Percentiles rank a stretch among this genome's conserved stretches.
Conservation (phyloP, 2,797 vertebrate genomes). For the Ataeniobius toweri region DNA sequence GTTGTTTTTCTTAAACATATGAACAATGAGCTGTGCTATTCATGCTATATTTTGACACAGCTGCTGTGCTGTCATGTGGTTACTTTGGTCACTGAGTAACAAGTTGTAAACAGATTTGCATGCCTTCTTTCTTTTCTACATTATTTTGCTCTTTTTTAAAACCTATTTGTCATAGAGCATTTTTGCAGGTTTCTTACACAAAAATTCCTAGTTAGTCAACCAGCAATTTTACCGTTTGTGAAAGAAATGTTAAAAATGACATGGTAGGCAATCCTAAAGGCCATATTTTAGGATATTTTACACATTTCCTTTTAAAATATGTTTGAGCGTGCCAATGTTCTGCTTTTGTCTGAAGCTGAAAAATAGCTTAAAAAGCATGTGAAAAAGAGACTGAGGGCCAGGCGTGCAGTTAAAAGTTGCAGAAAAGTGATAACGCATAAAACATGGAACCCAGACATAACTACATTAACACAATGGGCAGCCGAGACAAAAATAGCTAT, state of each 20-base stretch:
- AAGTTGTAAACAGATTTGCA: slow-evolving; percentile 49
- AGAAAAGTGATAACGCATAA: not conserved
- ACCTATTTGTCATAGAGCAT: not conserved
- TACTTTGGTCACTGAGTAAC: slow-evolving; percentile 51
- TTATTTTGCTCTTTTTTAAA: slow-evolving; percentile 21
- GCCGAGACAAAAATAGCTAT: not conserved
- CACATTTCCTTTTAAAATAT: not conserved
- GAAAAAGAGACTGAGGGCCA: not conserved
- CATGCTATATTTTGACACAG: slow-evolving; percentile 56
- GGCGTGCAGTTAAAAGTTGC: not conserved
- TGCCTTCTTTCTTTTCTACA: slow-evolving; percentile 14
- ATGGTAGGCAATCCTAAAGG: not conserved
- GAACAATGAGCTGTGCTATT: slow-evolving; percentile 66
- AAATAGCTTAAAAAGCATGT: not conserved
- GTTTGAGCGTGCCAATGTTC: not conserved
- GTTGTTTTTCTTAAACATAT: slow-evolving; percentile 69
- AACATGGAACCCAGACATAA: not conserved
- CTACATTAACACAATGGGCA: too few species aligned
- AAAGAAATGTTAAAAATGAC: not conserved
- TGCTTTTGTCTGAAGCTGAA: not conserved
- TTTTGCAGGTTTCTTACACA: not conserved
- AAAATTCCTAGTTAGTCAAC: not conserved
- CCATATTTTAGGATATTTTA: not conserved
- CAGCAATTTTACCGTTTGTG: not conserved
- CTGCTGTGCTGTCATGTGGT: slow-evolving; percentile 56